Evolutionary conservation across 2,797 vertebrate genomes (phyloP), one percentile per base, ranked within the genome.

Genomic region (Pangasius macronema): DNA sequence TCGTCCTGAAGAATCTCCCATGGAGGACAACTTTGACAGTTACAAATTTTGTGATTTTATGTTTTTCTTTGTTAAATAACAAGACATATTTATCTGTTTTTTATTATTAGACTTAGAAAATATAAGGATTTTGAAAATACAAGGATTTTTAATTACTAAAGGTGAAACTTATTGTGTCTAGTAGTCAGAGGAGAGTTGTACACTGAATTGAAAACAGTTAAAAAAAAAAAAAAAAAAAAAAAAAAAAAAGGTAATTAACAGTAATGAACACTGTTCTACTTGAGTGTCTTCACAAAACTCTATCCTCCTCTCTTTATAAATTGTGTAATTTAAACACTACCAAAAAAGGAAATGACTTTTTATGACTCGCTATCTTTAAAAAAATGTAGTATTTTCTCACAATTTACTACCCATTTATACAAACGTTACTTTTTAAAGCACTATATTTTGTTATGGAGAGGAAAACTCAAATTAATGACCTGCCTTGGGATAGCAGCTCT

Each of bases 161-260:
- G 94, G 93, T 91, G 92, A 90, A 93, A 91, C 92, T 92, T 92
- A 93, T 95, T 94, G 93, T 94, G 92, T 92, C 89, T 92, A 49
- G 93, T 91, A 93, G 95, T 94, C 93, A 95, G 89, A 39, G 84
- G 84, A 92, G 90, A 94, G 95, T 93, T 94, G 92, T 92, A 93
- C 91, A 91, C 90, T 91, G 92, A 85, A 93, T 91, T 87, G 89
- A 76, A 72, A 89, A 88, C 82, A 85, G 92, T 91, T 94, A 93
- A 93, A 93, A 51, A 93, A 94, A 93, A 94, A 39, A 95, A 93
- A 93, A 93, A 51, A 93, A 94, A 93, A 94, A 39, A 39, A 39
- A 95, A 93, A 93, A 93, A 51, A 93, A 94, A 93, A 94, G 39
- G 39, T 39, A 39, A 39, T 39, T 93, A 90, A 87, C 92, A 90